Evolutionary conservation across 2,797 vertebrate species (phyloP), one percentile per base, ranked within the genome.

Genomic region (Astyanax mexicanus): DNA sequence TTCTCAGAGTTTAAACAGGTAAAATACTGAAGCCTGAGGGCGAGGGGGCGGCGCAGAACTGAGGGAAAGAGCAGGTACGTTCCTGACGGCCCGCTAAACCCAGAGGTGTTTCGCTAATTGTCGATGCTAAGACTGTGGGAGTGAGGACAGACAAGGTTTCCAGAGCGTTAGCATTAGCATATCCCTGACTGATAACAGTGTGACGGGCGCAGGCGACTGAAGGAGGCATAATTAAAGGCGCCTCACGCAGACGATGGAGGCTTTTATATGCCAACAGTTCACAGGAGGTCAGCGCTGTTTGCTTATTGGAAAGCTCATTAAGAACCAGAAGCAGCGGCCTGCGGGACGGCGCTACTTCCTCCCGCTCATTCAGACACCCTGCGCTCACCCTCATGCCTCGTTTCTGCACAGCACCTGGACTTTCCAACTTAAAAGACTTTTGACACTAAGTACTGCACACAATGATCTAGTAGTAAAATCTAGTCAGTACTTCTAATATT

Each of bases 181-280:
- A 74, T 58, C 38, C 45, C 38, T 66, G 35, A 74, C 66, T 70
- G 62, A 66, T 75, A 54, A 55, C 44, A 35, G 23, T 51, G 38
- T 74, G 74, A 79, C 68, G 57, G 45, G 58, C 27, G 12, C 38
- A 6, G n/a, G 68, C 10, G 5, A 11, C 23, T 45, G 62, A 21
- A 13, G 71, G 29, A 45, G 44, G 35, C 47, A 65, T 89, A 85
- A 90, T 90, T 88, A 87, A 87, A 87, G 82, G 78, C 66, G 15
- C 72, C 84, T 81, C 85, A 83, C 27, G 29, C 77, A 79, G 78
- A 54, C 27, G 29, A 25, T 12, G 6, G 77, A 83, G 74, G 75
- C 81, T 81, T 84, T 84, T 85, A 80, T 83, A 88, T 88, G 86
- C 84, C 87, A 88, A 79, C 74, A 85, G 89, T 87, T 90, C 88